Conservation (phyloP, 2,888 invertebrate genomes). For the Deroplatys truncata region DNA sequence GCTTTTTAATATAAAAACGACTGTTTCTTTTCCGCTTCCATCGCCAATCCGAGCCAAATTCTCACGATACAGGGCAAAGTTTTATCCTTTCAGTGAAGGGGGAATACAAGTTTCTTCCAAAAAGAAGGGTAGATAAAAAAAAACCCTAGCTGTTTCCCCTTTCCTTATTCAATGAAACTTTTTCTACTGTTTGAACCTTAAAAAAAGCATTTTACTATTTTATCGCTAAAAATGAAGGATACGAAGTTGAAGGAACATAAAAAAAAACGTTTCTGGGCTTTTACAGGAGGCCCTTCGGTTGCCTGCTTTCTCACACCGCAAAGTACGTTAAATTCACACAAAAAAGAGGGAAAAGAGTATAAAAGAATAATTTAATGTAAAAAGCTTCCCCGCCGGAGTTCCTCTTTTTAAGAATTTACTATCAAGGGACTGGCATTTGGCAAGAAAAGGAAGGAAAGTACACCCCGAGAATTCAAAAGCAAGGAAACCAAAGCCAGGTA, state of each 20-base stretch:
- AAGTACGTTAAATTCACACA: constrained; percentile 27
- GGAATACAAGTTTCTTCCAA: background rate
- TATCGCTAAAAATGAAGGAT: constrained; percentile 18
- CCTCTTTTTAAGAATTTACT: constrained; percentile 12
- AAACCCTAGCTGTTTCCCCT: constrained; percentile 3
- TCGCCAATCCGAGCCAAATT: background rate
- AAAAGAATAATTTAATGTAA: constrained; percentile 26
- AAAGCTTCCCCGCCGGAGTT: constrained; percentile 5
- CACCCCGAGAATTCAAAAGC: constrained; percentile 5
- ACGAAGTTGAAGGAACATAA: background rate
- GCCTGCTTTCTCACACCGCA: constrained; percentile 21
- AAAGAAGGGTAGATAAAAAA: background rate
- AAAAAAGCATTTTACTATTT: constrained; percentile 23
- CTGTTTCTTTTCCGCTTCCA: background rate
- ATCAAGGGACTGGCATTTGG: constrained; percentile 3
- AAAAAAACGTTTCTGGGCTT: background rate
- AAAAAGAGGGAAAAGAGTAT: constrained; percentile 16
- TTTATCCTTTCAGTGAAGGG: background rate
- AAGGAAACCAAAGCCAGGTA: constrained; percentile 2
- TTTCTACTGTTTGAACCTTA: constrained; percentile 1
- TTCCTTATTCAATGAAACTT: constrained; percentile 18
- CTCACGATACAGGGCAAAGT: background rate
- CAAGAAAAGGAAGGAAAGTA: background rate
- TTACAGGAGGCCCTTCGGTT: background rate
- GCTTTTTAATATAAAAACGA: background rate